Evolutionary conservation across 2,888 invertebrate species (phyloP).

Genomic region (Volucella inanis): DNA sequence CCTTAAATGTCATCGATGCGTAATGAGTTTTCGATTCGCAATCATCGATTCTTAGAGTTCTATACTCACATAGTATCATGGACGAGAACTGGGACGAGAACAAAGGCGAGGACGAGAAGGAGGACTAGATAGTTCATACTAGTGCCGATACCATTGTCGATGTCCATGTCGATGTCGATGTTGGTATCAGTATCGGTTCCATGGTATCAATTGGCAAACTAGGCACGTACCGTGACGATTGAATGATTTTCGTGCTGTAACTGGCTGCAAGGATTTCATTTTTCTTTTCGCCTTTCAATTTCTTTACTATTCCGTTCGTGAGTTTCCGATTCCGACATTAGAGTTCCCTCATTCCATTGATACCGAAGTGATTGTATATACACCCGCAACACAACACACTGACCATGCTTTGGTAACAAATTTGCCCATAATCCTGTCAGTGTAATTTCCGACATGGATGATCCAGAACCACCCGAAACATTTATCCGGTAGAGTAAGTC

Average conservation of each 20-base stretch:
- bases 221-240: constrained; percentile 65
- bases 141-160: no score
- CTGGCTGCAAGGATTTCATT: constrained; percentile 15
- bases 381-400: no score
- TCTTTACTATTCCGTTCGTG: constrained; percentile 8
- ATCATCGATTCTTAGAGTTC: constrained; percentile 41
- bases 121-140: no score
- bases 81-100: neutral
- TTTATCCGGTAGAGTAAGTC: no score
- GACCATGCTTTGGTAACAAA: no score
- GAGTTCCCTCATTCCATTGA: no score
- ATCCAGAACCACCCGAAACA: no score
- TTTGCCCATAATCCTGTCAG: no score
- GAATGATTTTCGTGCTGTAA: constrained; percentile 50
- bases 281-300: constrained; percentile 1
- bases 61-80: no score
- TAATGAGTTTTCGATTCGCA: constrained; percentile 71
- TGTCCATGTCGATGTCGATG: no score
- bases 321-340: neutral
- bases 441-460: no score
- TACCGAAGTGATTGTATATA: no score
- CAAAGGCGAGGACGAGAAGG: neutral
- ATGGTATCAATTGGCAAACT: constrained; percentile 58
- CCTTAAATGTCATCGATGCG: constrained; percentile 68
- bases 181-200: neutral